Evolutionary conservation across 2,797 vertebrate genomes (phyloP), one percentile per base, ranked within the genome.

Genomic region (Spea hammondii): DNA sequence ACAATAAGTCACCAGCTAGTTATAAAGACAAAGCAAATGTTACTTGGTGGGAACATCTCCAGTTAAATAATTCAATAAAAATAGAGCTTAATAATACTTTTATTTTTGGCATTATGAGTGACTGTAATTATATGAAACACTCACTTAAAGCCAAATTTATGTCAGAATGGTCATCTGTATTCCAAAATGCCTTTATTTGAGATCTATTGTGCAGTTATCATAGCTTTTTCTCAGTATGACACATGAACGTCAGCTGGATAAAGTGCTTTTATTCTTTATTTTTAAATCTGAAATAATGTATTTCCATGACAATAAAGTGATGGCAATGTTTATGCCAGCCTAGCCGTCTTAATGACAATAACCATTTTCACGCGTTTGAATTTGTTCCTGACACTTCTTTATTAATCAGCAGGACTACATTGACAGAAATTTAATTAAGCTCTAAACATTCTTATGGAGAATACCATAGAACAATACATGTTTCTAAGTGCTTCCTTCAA

Each of bases 261-360:
- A 77, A 77, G 70, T 72, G 64, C 32, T 50, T 77, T 68, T 68
- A 71, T 80, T 76, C 65, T 72, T 17, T 67, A 72, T 6, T 67
- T 81, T 72, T 81, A 14, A 76, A 76, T 81, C 14, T 48, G n/a
- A 82, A 82, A 72, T 68, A 73, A 69, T 47, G 10, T 72, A 81
- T 81, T 82, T 77, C 74, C 74, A 82, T 82, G n/a, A 69, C 74
- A 82, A 82, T 72, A 82, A 69, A 77, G 69, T n/a, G 14, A 67
- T 54, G 0, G 4, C 54, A 60, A 13, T 48, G 66, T 81, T 14
- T 77, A 53, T 62, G 5, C 17, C 57, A 55, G 69, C 70, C 55
- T 77, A 68, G 65, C 54, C 68, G 70, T 77, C 74, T 72, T 68
- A 45, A 73, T 55, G 64, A 77, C 74, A 82, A 82, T 73, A 76